phyloP scores from a whole-genome alignment of 2,888 invertebrate genomes.

The Taenaris catops region DNA sequence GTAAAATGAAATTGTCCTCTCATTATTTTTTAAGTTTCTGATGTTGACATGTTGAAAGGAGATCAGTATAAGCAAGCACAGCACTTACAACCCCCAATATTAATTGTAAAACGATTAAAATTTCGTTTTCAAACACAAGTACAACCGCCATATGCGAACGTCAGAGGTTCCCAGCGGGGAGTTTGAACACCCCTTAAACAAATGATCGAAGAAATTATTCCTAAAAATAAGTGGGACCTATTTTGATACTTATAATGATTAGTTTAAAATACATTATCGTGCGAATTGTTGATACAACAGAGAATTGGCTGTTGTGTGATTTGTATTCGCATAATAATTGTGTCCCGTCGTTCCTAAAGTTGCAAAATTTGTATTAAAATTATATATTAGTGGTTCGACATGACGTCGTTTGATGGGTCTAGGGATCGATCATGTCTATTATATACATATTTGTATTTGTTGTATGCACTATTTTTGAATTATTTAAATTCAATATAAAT shows the following conservation, averaged over 20 bases:
- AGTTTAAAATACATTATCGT: background rate
- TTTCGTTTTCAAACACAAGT: constrained; percentile 31
- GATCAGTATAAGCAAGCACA: constrained; percentile 22
- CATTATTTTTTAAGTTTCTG: constrained; percentile 9
- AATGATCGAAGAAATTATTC: constrained; percentile 26
- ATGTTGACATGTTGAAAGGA: constrained; percentile 19
- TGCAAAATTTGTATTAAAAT: constrained; percentile 40
- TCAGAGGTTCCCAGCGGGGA: constrained; percentile 39
- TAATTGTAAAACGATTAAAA: constrained; percentile 32
- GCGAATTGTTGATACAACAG: background rate
- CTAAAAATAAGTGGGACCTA: constrained; percentile 4
- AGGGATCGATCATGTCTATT: background rate
- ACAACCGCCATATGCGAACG: constrained; percentile 49
- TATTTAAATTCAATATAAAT: too few species aligned
- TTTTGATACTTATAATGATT: background rate
- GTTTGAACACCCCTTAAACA: constrained; percentile 31
- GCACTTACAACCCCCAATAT: constrained; percentile 19
- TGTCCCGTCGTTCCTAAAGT: constrained; percentile 56
- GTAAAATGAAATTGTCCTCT: too few species aligned
- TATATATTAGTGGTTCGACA: too few species aligned
- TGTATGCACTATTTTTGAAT: too few species aligned
- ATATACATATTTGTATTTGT: too few species aligned
- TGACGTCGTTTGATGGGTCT: constrained; percentile 18
- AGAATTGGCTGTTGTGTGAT: background rate
- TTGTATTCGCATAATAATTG: constrained; percentile 33